Evolutionary conservation across 2,888 invertebrate species (phyloP).

Genomic region (Philhelius pedissequus): DNA sequence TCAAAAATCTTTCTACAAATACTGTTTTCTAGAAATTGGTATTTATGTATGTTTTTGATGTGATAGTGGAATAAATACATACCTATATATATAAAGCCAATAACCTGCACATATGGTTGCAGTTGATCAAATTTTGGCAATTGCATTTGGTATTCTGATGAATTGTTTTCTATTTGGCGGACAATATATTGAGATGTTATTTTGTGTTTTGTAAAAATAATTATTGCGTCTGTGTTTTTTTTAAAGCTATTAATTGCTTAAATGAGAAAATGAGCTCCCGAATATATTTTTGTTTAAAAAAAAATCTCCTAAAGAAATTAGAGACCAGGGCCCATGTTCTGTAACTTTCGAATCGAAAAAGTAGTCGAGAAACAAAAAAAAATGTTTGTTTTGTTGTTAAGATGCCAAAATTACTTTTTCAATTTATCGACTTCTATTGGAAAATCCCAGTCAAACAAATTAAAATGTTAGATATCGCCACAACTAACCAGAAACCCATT

Average conservation of each 20-base stretch:
- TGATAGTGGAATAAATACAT: not conserved
- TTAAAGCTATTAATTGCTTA: not conserved
- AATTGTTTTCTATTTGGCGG: not conserved
- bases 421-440: too few species aligned
- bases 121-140: constrained; percentile 44
- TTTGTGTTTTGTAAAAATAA: not conserved
- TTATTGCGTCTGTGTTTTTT: constrained; percentile 16
- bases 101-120: constrained; percentile 47
- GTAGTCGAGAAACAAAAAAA: too few species aligned
- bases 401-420: too few species aligned
- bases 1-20: not conserved
- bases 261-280: not conserved
- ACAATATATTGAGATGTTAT: constrained; percentile 16
- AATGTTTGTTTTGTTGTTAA: too few species aligned
- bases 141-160: constrained; percentile 11
- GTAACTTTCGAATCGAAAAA: too few species aligned
- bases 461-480: too few species aligned
- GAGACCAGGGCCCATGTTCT: too few species aligned
- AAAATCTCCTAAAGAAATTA: not conserved
- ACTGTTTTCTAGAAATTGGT: not conserved
- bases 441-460: too few species aligned
- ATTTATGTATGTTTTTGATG: not conserved
- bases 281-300: not conserved
- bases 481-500: too few species aligned
- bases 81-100: constrained; percentile 49